A percentile compares a stretch with the other conserved stretches of the same genome.
Conservation (phyloP, 35 echinoderm and acorn worm species). For the Lytechinus variegatus region DNA sequence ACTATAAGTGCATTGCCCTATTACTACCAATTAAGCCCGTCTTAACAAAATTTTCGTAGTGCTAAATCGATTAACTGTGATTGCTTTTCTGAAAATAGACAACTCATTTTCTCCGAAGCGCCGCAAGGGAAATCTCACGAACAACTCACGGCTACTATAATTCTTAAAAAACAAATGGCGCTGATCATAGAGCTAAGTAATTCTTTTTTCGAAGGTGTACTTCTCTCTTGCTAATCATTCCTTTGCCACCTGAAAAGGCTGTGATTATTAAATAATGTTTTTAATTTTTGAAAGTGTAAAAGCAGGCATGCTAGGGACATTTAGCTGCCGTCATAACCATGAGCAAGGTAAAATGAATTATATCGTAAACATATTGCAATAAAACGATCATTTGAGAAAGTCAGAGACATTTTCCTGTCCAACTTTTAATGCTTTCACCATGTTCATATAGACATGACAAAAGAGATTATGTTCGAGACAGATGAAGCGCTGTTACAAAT, state of each 20-base stretch:
- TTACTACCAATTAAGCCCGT: neutral
- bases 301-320: neutral
- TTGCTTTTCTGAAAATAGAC: neutral
- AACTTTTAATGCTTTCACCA: too few relatives aligned
- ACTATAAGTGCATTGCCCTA: neutral
- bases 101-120: conserved; percentile 10
- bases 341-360: too few relatives aligned
- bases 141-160: neutral
- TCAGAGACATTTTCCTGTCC: too few relatives aligned
- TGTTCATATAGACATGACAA: too few relatives aligned
- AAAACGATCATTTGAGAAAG: too few relatives aligned
- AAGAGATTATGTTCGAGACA: too few relatives aligned
- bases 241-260: neutral
- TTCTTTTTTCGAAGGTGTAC: neutral
- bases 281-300: neutral
- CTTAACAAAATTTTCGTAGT: neutral
- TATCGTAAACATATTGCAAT: too few relatives aligned
- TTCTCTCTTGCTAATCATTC: neutral
- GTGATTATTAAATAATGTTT: neutral
- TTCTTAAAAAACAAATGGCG: neutral
- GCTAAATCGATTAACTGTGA: neutral
- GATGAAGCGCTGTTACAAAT: too few relatives aligned
- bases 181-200: neutral
- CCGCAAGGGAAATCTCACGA: neutral
- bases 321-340: too few relatives aligned